Evolutionary conservation across 2,113 vertebrate species (phyloP).

Genomic region (Lasiurus borealis): DNA sequence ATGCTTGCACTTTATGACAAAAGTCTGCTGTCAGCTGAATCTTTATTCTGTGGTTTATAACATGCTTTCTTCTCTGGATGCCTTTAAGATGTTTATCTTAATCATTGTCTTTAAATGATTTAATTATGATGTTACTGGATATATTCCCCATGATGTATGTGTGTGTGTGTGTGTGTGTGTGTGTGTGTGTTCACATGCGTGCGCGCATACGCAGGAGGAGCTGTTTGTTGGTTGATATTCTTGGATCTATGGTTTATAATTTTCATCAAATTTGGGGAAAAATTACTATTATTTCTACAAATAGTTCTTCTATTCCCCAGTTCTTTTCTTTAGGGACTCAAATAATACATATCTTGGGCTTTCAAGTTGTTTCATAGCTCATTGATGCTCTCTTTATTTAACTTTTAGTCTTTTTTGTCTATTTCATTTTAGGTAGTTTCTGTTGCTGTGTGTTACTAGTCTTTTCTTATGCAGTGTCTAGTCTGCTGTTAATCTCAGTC

Average conservation of each 20-base stretch:
- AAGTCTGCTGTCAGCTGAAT: background rate
- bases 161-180: background rate
- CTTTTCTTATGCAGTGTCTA: background rate
- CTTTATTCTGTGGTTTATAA: background rate
- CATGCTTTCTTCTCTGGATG: background rate
- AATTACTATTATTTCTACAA: background rate
- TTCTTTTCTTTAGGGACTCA: background rate
- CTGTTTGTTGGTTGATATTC: background rate
- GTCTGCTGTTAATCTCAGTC: background rate
- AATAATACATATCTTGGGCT: background rate
- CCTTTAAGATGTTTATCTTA: background rate
- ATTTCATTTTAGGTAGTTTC: background rate
- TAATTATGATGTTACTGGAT: background rate
- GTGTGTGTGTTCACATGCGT: no score
- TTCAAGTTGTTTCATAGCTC: background rate
- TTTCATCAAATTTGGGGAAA: background rate
- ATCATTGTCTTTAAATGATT: background rate
- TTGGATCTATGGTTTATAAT: background rate
- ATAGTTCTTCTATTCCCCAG: background rate
- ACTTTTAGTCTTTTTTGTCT: background rate
- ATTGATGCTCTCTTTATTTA: background rate
- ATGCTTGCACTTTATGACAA: background rate
- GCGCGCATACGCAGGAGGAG: no score
- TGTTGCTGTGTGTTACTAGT: background rate
- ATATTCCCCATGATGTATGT: background rate